These are phyloP conservation scores for Leguminivora glycinivorella DNA, from an alignment of 1,140 invertebrate genomes.

Conservation along the genomic window DNA sequence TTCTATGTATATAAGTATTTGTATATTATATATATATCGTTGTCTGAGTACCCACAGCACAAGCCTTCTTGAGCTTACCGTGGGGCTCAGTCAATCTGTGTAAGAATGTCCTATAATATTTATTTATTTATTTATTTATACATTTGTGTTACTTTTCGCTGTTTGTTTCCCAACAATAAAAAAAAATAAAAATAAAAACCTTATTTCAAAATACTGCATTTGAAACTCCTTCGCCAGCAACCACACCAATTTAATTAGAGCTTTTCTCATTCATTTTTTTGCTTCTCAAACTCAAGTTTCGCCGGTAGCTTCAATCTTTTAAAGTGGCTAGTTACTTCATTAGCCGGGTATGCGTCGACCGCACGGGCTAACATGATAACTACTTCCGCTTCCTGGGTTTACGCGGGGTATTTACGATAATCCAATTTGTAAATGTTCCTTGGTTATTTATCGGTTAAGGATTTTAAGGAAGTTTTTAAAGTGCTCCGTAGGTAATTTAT, in stretches of 20 bases:
- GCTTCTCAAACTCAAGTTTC: slow-evolving; percentile 13
- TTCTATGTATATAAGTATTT: too few relatives aligned
- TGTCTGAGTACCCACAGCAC: too few relatives aligned
- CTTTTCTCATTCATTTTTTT: slow-evolving; percentile 20
- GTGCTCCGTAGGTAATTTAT: too few relatives aligned
- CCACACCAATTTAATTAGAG: slow-evolving; percentile 21
- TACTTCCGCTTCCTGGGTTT: not conserved
- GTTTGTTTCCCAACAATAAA: too few relatives aligned
- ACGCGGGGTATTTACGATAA: not conserved
- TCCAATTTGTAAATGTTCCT: not conserved
- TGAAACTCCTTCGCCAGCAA: not conserved
- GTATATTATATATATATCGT: too few relatives aligned
- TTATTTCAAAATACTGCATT: not conserved
- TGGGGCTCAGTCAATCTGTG: too few relatives aligned
- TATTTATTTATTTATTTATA: too few relatives aligned
- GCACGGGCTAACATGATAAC: slow-evolving; percentile 3
- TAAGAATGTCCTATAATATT: too few relatives aligned
- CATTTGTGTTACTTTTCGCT: too few relatives aligned
- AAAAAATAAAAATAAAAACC: too few relatives aligned
- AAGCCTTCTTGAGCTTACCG: too few relatives aligned
- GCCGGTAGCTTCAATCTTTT: slow-evolving; percentile 26
- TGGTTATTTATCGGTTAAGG: not conserved
- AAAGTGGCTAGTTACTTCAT: slow-evolving; percentile 26
- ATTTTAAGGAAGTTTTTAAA: not conserved
- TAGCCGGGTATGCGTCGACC: not conserved